A percentile compares a stretch with the other conserved stretches of the same genome.
phyloP scores from a whole-genome alignment of 2,797 vertebrate species.

The Melanogrammus aeglefinus region DNA sequence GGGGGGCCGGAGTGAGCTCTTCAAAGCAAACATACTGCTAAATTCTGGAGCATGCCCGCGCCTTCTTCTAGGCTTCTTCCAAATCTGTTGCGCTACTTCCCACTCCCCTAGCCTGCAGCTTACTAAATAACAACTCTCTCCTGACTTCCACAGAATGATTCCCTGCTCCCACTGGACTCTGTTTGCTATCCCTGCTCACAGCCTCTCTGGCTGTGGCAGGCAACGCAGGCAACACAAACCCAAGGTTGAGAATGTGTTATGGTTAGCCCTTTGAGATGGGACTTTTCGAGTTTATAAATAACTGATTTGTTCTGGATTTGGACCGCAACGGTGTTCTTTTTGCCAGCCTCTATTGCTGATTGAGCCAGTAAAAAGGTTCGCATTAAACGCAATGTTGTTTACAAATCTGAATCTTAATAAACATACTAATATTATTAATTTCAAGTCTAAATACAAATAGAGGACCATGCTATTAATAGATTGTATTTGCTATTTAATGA shows the following conservation, averaged over 20 bases:
- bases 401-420: neutral
- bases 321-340: neutral
- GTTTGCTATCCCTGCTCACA: neutral
- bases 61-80: neutral
- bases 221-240: neutral
- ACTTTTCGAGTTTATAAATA: neutral
- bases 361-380: no score
- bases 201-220: neutral
- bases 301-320: neutral
- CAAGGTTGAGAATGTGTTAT: neutral
- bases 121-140: neutral
- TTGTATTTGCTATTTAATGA: neutral
- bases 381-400: neutral
- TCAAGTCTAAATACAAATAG: neutral
- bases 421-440: neutral
- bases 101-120: neutral
- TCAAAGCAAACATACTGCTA: neutral
- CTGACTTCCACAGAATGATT: neutral
- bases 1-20: neutral
- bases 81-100: constrained; percentile 1
- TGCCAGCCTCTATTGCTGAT: neutral
- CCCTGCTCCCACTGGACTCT: neutral
- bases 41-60: neutral
- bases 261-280: neutral
- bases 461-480: neutral